A percentile compares a stretch with the other conserved stretches of the same genome.
Conservation (phyloP, 2,113 vertebrate species). For the Scytalopus superciliaris region DNA sequence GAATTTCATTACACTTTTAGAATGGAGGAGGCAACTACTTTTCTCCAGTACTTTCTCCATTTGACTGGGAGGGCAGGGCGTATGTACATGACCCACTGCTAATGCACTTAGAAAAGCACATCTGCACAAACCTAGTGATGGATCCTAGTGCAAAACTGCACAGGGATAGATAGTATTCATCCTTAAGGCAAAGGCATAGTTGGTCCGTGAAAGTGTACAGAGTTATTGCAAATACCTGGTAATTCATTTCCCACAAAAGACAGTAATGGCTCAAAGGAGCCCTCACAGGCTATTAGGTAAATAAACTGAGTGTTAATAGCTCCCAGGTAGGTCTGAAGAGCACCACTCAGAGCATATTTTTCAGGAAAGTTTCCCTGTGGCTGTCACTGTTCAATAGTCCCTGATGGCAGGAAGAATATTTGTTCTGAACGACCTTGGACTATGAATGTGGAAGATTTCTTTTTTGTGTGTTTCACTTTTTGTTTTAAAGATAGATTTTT, state of each 20-base stretch:
- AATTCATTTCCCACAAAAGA: background rate
- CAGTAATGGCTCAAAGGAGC: slow-evolving; percentile 15
- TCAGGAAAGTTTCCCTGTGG: background rate
- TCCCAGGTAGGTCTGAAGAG: background rate
- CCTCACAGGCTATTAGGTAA: slow-evolving; percentile 13
- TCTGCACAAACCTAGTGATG: background rate
- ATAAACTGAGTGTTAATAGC: slow-evolving; percentile 11
- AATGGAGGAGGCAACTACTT: background rate
- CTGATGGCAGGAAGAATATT: background rate
- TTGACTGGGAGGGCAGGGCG: background rate
- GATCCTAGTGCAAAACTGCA: background rate
- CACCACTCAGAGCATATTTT: background rate
- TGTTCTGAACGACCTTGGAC: background rate
- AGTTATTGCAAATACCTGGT: slow-evolving; percentile 6
- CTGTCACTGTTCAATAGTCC: background rate
- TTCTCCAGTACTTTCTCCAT: background rate
- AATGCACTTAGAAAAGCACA: background rate
- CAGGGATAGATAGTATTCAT: background rate
- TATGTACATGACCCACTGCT: background rate
- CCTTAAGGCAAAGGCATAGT: background rate
- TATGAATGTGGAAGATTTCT: background rate
- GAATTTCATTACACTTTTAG: background rate
- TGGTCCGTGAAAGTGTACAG: background rate
- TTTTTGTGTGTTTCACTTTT: background rate
- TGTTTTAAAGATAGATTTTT: background rate